Evolutionary conservation across 2,888 invertebrate species (phyloP), one percentile per base, ranked within the genome.

Genomic region (Arrhopalites spinosus): DNA sequence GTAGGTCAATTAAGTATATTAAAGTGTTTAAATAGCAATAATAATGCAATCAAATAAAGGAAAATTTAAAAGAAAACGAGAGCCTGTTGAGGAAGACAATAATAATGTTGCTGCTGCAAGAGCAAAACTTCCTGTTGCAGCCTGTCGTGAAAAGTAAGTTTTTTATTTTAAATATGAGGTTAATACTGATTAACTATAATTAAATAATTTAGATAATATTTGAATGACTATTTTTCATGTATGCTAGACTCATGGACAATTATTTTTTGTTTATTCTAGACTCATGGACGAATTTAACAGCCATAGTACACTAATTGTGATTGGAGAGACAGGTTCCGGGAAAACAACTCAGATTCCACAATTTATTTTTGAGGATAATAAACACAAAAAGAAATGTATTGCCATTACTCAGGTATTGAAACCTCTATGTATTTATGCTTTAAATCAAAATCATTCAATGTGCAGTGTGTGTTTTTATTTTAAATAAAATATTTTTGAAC

Each of bases 341-440:
- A 99, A 99, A 88, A 99, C 99, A 0, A 99, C 99, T 17, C 99
- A 98, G 87, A 99, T 99, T 84, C 99, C 99, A 0, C 98, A 96
- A 87, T 96, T 95, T 85, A 92, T 93, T 84, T 91, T 92, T 0
- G 92, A 93, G 81, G 89, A 90, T n/a, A 89, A 91, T 11, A 85
- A 94, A 71, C 90, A 91, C 73, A 90, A 89, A 63, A 86, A 87
- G 73, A 91, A 90, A 17, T 88, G 90, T 78, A 93, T 97, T 82
- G 94, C 90, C 0, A 88, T 94, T 29, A 80, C 86, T 88, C 83
- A 84, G 81, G 84, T 84, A 67, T 25, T 15, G 45, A 45, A 45
- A 7, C 17, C 50, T 50, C n/a, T 2, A 15, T 15, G 50, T 11
- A 15, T 11, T 45, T 45, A 11, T 45, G 15, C 15, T 45, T 45